These are phyloP conservation scores for Caenorhabditis doughertyi DNA, from an alignment of 2,888 invertebrate species.

Conservation along the genomic window DNA sequence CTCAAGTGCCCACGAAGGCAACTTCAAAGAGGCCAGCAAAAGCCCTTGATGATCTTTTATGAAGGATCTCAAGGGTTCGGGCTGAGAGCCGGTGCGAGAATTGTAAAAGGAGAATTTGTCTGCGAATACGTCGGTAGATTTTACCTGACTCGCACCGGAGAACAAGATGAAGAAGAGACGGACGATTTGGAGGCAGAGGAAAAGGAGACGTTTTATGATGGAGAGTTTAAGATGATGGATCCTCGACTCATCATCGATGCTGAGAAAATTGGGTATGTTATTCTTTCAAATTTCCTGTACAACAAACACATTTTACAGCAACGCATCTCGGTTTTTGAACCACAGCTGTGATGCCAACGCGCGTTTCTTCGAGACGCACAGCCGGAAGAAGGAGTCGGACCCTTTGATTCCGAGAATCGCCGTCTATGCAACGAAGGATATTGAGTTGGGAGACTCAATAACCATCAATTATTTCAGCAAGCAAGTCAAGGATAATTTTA, in stretches of 20 bases:
- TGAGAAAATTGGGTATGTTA: neutral
- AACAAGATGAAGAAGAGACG: neutral
- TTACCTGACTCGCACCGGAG: no score
- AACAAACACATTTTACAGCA: neutral
- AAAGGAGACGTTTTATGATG: neutral
- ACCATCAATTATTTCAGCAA: neutral
- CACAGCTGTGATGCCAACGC: neutral
- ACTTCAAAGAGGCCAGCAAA: no score
- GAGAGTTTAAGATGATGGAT: neutral
- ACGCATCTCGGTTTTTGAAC: neutral
- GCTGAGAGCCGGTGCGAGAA: no score
- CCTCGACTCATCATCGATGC: neutral
- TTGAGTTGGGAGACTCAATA: neutral
- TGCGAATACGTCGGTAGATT: no score
- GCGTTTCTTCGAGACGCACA: neutral
- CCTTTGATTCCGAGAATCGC: neutral
- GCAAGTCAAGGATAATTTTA: neutral
- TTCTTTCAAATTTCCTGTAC: neutral
- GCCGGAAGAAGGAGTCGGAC: neutral
- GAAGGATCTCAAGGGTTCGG: no score
- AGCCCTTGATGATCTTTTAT: no score
- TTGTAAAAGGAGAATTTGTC: no score
- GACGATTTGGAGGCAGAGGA: neutral
- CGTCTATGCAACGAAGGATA: neutral
- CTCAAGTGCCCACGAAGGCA: no score